Evolutionary conservation across 2,797 vertebrate species (phyloP).

Genomic region (Cynopterus sphinx): DNA sequence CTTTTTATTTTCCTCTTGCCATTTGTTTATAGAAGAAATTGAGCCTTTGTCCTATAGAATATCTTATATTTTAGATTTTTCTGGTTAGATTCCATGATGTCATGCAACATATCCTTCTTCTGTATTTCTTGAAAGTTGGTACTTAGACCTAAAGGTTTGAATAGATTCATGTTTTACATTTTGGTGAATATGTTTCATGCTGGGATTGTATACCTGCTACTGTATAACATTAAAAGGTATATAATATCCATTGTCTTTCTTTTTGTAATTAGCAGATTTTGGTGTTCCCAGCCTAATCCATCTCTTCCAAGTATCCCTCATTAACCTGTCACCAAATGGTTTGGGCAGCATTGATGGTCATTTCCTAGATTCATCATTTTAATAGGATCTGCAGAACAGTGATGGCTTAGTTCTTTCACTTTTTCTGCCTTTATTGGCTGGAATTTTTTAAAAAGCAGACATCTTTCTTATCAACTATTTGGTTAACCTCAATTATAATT

Average conservation of each 20-base stretch:
- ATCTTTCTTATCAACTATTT: slow-evolving; percentile 8
- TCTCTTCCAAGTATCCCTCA: neutral
- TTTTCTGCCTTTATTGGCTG: neutral
- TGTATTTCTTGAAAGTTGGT: slow-evolving; percentile 13
- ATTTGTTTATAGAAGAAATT: neutral
- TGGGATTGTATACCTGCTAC: neutral
- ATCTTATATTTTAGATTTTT: slow-evolving; percentile 12
- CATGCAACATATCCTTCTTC: neutral
- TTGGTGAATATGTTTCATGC: neutral
- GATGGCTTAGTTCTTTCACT: neutral
- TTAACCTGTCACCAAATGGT: neutral
- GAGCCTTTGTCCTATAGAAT: neutral
- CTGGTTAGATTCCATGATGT: neutral
- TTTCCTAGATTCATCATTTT: neutral
- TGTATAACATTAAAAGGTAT: neutral
- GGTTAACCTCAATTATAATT: neutral
- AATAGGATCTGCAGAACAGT: neutral
- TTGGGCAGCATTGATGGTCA: neutral
- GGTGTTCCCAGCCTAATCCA: neutral
- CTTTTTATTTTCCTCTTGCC: neutral
- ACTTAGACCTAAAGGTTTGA: neutral
- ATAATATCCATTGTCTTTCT: neutral
- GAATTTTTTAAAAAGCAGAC: neutral
- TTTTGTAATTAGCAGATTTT: neutral
- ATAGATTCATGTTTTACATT: neutral